Evolutionary conservation across 2,797 vertebrate genomes (phyloP).

Genomic region (Cuniculus paca): DNA sequence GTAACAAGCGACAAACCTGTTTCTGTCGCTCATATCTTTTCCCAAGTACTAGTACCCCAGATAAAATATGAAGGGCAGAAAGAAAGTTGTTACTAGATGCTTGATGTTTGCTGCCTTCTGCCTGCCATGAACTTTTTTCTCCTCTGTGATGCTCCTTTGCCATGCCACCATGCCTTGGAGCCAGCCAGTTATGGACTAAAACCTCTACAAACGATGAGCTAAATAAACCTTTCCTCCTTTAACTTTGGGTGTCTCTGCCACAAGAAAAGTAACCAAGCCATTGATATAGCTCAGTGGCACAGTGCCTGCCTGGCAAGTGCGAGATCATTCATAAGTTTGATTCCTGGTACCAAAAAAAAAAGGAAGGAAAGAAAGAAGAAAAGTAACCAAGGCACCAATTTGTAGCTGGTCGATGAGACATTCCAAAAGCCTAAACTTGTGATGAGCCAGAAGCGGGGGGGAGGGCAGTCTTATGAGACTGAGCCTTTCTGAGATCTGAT

Average conservation of each 20-base stretch:
- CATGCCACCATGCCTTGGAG: background rate
- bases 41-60: background rate
- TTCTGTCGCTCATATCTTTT: background rate
- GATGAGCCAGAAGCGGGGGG: background rate
- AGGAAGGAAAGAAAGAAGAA: too few relatives aligned
- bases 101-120: background rate
- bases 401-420: background rate
- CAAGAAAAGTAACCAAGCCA: background rate
- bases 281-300: too few relatives aligned
- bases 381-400: background rate
- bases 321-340: too few relatives aligned
- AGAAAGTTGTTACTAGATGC: background rate
- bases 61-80: background rate
- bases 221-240: background rate
- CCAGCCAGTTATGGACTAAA: background rate
- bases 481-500: background rate
- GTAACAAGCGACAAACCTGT: background rate
- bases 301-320: too few relatives aligned
- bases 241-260: background rate
- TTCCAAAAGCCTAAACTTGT: background rate
- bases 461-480: background rate
- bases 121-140: background rate
- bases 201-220: background rate
- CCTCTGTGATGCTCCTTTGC: background rate
- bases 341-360: too few relatives aligned